A percentile compares a stretch with the other conserved stretches of the same genome.
Conservation (phyloP, 30 jellyfish, hydroid and myxozoan genomes). For the Hydractinia echinata region DNA sequence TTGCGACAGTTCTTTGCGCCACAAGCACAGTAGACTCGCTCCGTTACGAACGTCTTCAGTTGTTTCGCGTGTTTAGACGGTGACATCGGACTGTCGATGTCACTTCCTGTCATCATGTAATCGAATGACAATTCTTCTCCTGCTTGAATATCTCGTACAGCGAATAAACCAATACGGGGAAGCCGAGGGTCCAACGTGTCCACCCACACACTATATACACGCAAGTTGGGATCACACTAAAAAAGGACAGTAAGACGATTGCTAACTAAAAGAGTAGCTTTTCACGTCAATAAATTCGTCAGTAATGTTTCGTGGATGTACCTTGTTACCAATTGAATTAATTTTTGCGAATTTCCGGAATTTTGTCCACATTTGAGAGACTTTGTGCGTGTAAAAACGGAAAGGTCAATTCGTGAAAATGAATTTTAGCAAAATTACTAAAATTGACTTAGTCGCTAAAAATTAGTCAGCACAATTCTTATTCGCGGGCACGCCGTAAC, state of each 20-base stretch:
- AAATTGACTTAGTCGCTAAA: too few species aligned
- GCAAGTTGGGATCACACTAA: slow-evolving; percentile 87
- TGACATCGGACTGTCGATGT: slow-evolving; percentile 34
- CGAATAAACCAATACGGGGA: slow-evolving; percentile 81
- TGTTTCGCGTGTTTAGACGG: slow-evolving; percentile 43
- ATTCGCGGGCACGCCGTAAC: too few species aligned
- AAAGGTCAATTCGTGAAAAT: too few species aligned
- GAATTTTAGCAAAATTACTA: too few species aligned
- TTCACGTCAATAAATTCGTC: too few species aligned
- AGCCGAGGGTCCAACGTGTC: slow-evolving; percentile 90
- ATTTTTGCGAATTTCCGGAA: not conserved
- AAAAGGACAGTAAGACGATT: not conserved
- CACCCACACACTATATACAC: slow-evolving; percentile 77
- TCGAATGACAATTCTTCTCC: slow-evolving; percentile 93
- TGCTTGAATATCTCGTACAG: slow-evolving; percentile 59
- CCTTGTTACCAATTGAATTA: not conserved
- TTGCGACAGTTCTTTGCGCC: slow-evolving; percentile 81
- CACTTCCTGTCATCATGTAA: slow-evolving; percentile 52
- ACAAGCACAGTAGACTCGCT: slow-evolving; percentile 76
- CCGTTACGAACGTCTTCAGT: slow-evolving; percentile 5
- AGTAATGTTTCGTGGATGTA: not conserved
- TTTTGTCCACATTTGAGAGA: too few species aligned
- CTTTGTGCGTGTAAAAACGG: too few species aligned
- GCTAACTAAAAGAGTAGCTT: not conserved
- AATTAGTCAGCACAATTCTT: too few species aligned